These are phyloP conservation scores for Mylabris sibirica DNA, from an alignment of 2,888 invertebrate species.

Conservation along the genomic window DNA sequence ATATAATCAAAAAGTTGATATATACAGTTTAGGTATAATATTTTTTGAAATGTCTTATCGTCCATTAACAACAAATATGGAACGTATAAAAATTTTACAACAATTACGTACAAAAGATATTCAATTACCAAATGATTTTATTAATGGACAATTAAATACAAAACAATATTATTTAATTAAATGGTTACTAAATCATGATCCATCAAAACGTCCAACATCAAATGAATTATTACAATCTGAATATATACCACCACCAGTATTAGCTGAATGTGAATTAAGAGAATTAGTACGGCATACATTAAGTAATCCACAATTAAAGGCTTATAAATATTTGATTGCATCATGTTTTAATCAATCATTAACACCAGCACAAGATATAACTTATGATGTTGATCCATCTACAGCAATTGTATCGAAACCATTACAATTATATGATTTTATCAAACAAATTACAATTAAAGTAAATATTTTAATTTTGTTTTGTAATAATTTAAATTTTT, in stretches of 20 bases:
- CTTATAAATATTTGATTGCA: constrained; percentile 75
- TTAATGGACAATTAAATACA: constrained; percentile 59
- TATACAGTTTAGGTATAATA: constrained; percentile 80
- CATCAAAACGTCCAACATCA: constrained; percentile 82
- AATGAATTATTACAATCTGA: constrained; percentile 83
- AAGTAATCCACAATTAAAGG: constrained; percentile 80
- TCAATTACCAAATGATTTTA: constrained; percentile 74
- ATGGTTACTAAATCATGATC: constrained; percentile 87
- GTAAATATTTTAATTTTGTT: constrained; percentile 46
- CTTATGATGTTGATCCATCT: constrained; percentile 75
- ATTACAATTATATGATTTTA: constrained; percentile 60
- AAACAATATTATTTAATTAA: constrained; percentile 70
- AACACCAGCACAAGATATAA: constrained; percentile 73
- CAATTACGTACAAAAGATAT: constrained; percentile 75
- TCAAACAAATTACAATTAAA: constrained; percentile 55
- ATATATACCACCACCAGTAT: constrained; percentile 81
- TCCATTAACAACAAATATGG: constrained; percentile 87
- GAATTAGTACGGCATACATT: constrained; percentile 84
- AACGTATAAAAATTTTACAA: constrained; percentile 80
- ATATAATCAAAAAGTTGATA: constrained; percentile 85
- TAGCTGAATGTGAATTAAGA: constrained; percentile 86
- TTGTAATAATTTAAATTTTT: neutral
- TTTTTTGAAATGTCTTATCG: constrained; percentile 95
- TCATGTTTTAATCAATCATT: constrained; percentile 66
- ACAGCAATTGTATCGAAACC: constrained; percentile 58